Evolutionary conservation across 2,888 invertebrate genomes (phyloP), one percentile per base, ranked within the genome.

Genomic region (Eudasyphora cyanicolor): DNA sequence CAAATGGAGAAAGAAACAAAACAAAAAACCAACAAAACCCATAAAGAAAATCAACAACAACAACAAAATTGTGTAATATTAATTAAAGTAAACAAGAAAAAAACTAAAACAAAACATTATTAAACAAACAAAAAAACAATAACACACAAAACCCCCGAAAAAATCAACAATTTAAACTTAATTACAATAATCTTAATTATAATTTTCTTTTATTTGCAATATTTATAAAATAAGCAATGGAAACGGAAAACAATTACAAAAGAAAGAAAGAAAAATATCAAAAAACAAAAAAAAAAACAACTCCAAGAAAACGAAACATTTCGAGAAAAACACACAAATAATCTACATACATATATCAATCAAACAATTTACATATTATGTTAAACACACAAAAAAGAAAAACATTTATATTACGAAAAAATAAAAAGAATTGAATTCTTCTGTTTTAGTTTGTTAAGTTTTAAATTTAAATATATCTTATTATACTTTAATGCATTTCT

Each of bases 361-460:
- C n/a, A n/a, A 45, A 45, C 7, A n/a, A 45, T n/a, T n/a, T n/a
- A n/a, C 3, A 45, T 32, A 4, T 6, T 32, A 8, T 32, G 32
- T 82, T 78, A 87, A 85, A n/a, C n/a, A n/a, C n/a, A n/a, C n/a
- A n/a, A n/a, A n/a, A 74, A 82, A 86, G 14, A 85, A 89, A 86
- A n/a, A n/a, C n/a, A 86, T 69, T 42, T 76, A 88, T 75, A 69
- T 73, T 49, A 49, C n/a, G 27, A 77, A 77, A 74, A 78, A 29
- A 82, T 60, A 82, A 64, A n/a, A 84, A 77, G 79, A 80, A 82
- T 85, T 84, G 60, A 84, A 84, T 79, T 84, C 71, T 82, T 83
- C 67, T 82, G 21, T 79, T 79, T 79, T 79, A 75, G 75, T 64
- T 82, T 84, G 67, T 51, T 71, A 76, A 77, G 38, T 64, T 42